phyloP scores from a whole-genome alignment of 2,797 vertebrate species.

The Anguilla marmorata region DNA sequence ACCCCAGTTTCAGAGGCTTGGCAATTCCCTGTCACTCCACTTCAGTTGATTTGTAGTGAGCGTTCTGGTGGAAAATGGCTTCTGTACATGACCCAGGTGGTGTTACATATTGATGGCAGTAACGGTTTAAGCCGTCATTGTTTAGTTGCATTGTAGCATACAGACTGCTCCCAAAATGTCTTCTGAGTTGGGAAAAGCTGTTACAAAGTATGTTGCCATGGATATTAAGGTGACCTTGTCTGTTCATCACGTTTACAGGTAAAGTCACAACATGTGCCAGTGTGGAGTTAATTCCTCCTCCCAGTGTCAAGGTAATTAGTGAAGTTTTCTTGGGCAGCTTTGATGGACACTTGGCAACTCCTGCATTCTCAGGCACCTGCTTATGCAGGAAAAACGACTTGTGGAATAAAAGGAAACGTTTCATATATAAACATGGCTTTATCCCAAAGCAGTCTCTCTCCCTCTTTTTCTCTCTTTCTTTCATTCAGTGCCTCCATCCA shows the following conservation, averaged over 20 bases:
- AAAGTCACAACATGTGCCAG: background rate
- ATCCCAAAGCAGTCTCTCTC: background rate
- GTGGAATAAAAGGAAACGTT: background rate
- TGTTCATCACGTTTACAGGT: background rate
- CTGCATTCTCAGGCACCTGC: background rate
- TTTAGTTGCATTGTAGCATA: background rate
- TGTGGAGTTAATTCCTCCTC: background rate
- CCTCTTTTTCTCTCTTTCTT: background rate
- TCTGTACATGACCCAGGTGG: no score
- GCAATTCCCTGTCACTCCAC: no score
- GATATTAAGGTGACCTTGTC: background rate
- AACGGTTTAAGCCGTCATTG: background rate
- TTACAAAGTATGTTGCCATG: background rate
- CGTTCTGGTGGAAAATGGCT: no score
- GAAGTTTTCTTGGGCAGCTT: background rate
- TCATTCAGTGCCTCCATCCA: background rate
- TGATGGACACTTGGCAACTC: background rate
- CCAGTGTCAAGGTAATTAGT: background rate
- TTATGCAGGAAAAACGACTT: background rate
- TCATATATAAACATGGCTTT: conserved; percentile 5
- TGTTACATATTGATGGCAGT: no score
- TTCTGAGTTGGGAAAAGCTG: background rate
- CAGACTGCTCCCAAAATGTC: background rate
- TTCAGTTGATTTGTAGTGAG: no score
- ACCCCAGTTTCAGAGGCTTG: no score